Percentiles rank a stretch among this genome's conserved stretches.
These are phyloP conservation scores for Sitobion miscanthi DNA, from an alignment of 1,140 invertebrate genomes.

Conservation along the genomic window DNA sequence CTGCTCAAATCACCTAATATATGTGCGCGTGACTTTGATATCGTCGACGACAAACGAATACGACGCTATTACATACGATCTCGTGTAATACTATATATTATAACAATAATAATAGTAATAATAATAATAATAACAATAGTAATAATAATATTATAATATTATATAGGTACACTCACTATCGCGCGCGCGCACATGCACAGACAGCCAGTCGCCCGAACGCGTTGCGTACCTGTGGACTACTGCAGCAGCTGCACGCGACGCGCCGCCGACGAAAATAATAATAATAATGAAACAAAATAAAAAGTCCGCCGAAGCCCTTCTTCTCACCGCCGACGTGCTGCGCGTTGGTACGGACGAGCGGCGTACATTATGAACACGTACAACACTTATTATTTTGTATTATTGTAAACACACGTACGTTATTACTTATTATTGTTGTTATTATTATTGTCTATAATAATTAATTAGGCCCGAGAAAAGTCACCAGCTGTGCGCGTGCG, in stretches of 20 bases:
- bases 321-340: not conserved
- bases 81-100: not conserved
- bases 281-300: not conserved
- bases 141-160: not conserved
- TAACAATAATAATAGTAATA: not conserved
- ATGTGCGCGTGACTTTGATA: not conserved
- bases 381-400: not conserved
- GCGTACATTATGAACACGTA: not conserved
- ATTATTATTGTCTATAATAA: not conserved
- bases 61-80: not conserved
- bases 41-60: not conserved
- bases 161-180: not conserved
- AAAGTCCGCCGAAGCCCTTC: not conserved
- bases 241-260: not conserved
- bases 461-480: not conserved
- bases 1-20: not conserved
- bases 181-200: not conserved
- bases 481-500: not conserved
- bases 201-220: conserved; percentile 12
- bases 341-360: not conserved
- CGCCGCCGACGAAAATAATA: not conserved
- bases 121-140: not conserved
- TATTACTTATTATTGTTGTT: conserved; percentile 19
- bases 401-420: not conserved
- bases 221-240: conserved; percentile 34